These are phyloP conservation scores for Agrochola litura DNA, from an alignment of 2,888 invertebrate genomes.

Conservation along the genomic window DNA sequence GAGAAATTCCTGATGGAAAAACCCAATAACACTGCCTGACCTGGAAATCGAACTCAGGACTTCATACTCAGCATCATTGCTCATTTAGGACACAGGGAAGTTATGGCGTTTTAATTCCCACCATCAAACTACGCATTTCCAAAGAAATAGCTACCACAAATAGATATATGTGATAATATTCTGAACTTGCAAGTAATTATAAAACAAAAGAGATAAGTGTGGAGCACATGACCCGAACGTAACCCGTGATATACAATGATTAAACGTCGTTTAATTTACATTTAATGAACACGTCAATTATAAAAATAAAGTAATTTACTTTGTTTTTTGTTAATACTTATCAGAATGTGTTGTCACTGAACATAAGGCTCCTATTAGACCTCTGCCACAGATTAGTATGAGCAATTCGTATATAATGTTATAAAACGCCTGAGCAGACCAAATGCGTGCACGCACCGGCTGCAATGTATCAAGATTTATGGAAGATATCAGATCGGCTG, in stretches of 20 bases:
- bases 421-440: background rate
- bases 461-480: background rate
- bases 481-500: background rate
- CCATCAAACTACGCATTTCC: conserved; percentile 7
- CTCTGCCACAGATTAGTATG: background rate
- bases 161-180: conserved; percentile 34
- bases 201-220: conserved; percentile 50
- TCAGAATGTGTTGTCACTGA: background rate
- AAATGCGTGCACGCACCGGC: background rate
- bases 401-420: background rate
- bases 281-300: conserved; percentile 23
- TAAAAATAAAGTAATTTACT: conserved; percentile 34
- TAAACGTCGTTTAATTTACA: conserved; percentile 30
- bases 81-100: background rate
- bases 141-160: conserved; percentile 12
- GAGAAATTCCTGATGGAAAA: background rate
- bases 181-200: conserved; percentile 38
- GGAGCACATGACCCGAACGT: conserved; percentile 47
- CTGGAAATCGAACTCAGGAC: background rate
- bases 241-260: conserved; percentile 52
- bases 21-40: too few species aligned
- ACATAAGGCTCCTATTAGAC: background rate
- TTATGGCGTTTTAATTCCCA: background rate
- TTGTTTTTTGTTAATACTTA: conserved; percentile 14
- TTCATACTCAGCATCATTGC: background rate